Percentiles rank a stretch among this genome's conserved stretches.
These are phyloP conservation scores for Callyntrura guangdongensis DNA, from an alignment of 2,888 invertebrate species.

Conservation along the genomic window DNA sequence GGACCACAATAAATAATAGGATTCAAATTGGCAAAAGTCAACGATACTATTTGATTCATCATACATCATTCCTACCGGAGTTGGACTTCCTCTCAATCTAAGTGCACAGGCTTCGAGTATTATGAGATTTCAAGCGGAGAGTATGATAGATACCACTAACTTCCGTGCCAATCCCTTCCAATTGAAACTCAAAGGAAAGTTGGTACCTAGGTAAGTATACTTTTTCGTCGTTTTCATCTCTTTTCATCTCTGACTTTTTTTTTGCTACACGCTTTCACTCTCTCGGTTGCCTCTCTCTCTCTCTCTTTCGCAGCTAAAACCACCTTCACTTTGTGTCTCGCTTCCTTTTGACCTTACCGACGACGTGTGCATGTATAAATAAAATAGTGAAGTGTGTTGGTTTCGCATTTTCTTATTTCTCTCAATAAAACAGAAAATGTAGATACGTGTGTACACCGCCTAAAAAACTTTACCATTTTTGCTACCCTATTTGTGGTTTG, in stretches of 20 bases:
- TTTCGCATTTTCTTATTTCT: not conserved
- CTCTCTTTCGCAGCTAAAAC: not conserved
- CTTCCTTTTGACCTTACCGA: slow-evolving; percentile 36
- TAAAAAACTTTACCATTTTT: too few species aligned
- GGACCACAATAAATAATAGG: slow-evolving; percentile 87
- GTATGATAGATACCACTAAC: slow-evolving; percentile 93
- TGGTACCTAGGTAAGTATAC: slow-evolving; percentile 91
- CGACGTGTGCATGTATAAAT: slow-evolving; percentile 26
- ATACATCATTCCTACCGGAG: slow-evolving; percentile 94
- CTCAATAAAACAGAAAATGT: not conserved
- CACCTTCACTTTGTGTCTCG: slow-evolving; percentile 42
- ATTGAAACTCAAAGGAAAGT: slow-evolving; percentile 92
- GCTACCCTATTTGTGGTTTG: not conserved
- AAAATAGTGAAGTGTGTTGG: slow-evolving; percentile 28
- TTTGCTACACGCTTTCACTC: slow-evolving; percentile 44
- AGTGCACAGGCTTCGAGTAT: slow-evolving; percentile 92
- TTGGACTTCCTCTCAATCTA: slow-evolving; percentile 94
- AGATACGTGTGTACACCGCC: not conserved
- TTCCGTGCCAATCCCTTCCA: slow-evolving; percentile 88
- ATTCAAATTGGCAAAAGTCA: slow-evolving; percentile 93
- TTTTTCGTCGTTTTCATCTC: slow-evolving; percentile 59
- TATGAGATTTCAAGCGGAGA: slow-evolving; percentile 88
- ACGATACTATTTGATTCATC: slow-evolving; percentile 94
- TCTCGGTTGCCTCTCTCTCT: slow-evolving; percentile 25
- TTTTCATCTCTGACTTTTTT: slow-evolving; percentile 64